Conservation (phyloP, 2,888 invertebrate genomes). For the Agelastica alni region DNA sequence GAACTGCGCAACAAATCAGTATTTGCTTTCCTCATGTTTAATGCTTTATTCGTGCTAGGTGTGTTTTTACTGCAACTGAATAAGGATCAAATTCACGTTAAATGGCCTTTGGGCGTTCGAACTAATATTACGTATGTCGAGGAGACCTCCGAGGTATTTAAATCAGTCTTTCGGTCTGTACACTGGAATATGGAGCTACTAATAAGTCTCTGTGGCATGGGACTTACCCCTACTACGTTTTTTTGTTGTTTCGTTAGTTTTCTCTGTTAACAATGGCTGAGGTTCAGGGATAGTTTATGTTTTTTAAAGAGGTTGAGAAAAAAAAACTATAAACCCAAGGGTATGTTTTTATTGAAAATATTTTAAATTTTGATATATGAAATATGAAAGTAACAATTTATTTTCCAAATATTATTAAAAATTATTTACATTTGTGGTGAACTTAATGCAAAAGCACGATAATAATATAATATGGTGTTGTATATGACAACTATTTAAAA, state of each 20-base stretch:
- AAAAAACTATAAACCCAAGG: no score
- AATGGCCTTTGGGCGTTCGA: slow-evolving; percentile 95
- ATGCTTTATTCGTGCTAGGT: slow-evolving; percentile 98
- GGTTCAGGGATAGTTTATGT: neutral
- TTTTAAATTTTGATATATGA: no score
- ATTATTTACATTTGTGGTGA: no score
- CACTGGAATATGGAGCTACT: slow-evolving; percentile 39
- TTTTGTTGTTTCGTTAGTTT: slow-evolving; percentile 26
- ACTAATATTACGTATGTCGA: slow-evolving; percentile 93
- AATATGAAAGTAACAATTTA: no score
- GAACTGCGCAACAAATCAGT: slow-evolving; percentile 97
- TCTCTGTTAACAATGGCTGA: neutral
- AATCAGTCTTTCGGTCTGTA: no score
- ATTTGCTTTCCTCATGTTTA: slow-evolving; percentile 99
- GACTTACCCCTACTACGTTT: slow-evolving; percentile 40
- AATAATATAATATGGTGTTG: no score
- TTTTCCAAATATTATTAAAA: no score
- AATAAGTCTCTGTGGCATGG: slow-evolving; percentile 49
- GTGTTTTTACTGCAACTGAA: slow-evolving; percentile 98
- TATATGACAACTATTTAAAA: no score
- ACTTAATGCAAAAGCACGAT: no score
- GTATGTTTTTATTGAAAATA: no score
- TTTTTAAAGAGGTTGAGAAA: no score
- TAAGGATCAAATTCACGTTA: slow-evolving; percentile 96
- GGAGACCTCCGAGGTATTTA: slow-evolving; percentile 85